Percentiles rank a stretch among this genome's conserved stretches.
Evolutionary conservation across 35 echinoderm and acorn worm species (phyloP).

Genomic region (Ophioderma brevispina): DNA sequence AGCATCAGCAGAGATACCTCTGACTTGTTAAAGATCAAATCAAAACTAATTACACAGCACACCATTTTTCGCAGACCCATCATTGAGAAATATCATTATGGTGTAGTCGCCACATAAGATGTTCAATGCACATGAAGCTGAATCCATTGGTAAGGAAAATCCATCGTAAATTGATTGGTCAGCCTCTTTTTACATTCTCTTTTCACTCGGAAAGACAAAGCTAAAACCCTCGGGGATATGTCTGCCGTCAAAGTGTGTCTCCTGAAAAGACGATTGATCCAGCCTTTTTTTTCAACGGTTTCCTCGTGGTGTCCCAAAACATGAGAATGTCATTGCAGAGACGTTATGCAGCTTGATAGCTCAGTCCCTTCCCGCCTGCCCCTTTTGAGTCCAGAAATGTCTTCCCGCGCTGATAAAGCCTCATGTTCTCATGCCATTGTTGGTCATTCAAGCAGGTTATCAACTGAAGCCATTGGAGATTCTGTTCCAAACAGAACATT

Average conservation of each 20-base stretch:
- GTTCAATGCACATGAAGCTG: constrained; percentile 57
- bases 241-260: constrained; percentile 18
- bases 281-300: constrained; percentile 55
- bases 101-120: constrained; percentile 32
- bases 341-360: constrained; percentile 41
- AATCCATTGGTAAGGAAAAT: constrained; percentile 32
- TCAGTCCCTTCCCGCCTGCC: constrained; percentile 9
- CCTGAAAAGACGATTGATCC: constrained; percentile 52
- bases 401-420: constrained; percentile 52
- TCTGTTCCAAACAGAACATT: constrained; percentile 34
- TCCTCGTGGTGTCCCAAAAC: constrained; percentile 30
- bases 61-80: constrained; percentile 38
- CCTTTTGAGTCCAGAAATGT: not conserved
- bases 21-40: constrained; percentile 37
- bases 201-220: constrained; percentile 32
- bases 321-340: constrained; percentile 11
- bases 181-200: not conserved
- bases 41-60: constrained; percentile 18
- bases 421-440: constrained; percentile 6
- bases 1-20: constrained; percentile 12
- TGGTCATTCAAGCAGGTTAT: not conserved
- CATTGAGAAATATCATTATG: constrained; percentile 62
- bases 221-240: constrained; percentile 30
- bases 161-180: constrained; percentile 37
- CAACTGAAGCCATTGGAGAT: constrained; percentile 6